A percentile compares a stretch with the other conserved stretches of the same genome.
Evolutionary conservation across 2,888 invertebrate species (phyloP).

Genomic region (Agapostemon virescens): DNA sequence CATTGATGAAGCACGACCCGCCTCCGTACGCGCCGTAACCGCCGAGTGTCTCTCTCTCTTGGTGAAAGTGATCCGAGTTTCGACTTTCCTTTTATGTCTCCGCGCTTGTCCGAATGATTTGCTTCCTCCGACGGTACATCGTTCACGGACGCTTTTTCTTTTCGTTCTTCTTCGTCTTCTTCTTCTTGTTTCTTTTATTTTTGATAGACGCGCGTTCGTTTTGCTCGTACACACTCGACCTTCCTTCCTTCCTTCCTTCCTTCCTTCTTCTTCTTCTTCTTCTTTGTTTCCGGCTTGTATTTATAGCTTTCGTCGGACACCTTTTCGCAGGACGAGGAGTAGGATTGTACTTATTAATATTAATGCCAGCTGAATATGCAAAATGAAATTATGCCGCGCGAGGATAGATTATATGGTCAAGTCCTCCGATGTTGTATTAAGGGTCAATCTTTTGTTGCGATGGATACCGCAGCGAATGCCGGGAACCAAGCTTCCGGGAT

Average conservation of each 20-base stretch:
- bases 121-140: neutral
- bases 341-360: neutral
- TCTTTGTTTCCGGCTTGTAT: neutral
- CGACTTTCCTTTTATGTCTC: neutral
- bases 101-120: slow-evolving; percentile 1
- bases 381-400: neutral
- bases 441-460: neutral
- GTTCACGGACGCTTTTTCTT: neutral
- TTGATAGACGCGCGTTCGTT: too few species aligned
- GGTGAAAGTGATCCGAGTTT: neutral
- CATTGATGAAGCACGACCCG: slow-evolving; percentile 9
- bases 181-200: too few species aligned
- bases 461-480: too few species aligned
- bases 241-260: too few species aligned
- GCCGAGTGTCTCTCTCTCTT: neutral
- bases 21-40: neutral
- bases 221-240: neutral
- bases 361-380: slow-evolving; percentile 2
- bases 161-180: too few species aligned
- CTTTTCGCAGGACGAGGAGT: neutral
- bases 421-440: neutral
- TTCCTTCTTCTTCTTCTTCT: too few species aligned
- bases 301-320: neutral
- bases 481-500: too few species aligned
- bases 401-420: neutral